Base-by-base conservation (phyloP, 2,888 invertebrate genomes). In the Campaea margaritaria region DNA sequence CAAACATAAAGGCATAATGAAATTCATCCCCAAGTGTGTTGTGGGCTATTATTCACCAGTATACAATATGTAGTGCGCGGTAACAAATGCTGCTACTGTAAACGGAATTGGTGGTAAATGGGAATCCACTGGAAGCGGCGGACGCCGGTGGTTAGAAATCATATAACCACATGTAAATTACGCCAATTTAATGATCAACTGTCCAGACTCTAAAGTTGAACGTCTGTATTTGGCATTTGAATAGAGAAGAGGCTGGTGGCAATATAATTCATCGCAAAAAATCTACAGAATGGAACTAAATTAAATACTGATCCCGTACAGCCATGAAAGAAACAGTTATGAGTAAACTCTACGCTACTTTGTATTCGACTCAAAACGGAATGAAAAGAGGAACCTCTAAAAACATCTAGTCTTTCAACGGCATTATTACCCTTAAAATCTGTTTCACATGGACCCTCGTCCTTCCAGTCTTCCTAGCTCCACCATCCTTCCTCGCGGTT, bases 21-120 rank as follows among this genome's bases (percentile, higher is more conserved):
- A 89, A 91, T 91, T 87, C 86, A 91, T 89, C 85, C 89, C 89
- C 89, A 76, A 81, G 89, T 86, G 89, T 87, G 86, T 86, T 85
- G 84, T 80, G 81, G 83, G 76, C 82, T 87, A 89, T 91, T 91
- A 89, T 89, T 89, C 89, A 88, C 78, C 85, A 83, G 75, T 89
- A 83, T 85, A 89, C 87, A 89, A 87, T 88, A 89, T 89, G 89
- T 87, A 88, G 85, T 86, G 83, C 76, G 77, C 74, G 75, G 83
- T 85, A 80, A 89, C 88, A 85, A 89, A 90, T 85, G 87, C 83
- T 85, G 87, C 83, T 83, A 81, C 85, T 70, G 67, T 57, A 67
- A 69, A 68, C 49, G 43, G 79, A 79, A 73, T 70, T 81, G 77
- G 72, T 69, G 31, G 62, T 62, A 16, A 36, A n/a, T 4, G 15